Conservation (phyloP, 2,797 vertebrate species). For the Meriones psammophilus region DNA sequence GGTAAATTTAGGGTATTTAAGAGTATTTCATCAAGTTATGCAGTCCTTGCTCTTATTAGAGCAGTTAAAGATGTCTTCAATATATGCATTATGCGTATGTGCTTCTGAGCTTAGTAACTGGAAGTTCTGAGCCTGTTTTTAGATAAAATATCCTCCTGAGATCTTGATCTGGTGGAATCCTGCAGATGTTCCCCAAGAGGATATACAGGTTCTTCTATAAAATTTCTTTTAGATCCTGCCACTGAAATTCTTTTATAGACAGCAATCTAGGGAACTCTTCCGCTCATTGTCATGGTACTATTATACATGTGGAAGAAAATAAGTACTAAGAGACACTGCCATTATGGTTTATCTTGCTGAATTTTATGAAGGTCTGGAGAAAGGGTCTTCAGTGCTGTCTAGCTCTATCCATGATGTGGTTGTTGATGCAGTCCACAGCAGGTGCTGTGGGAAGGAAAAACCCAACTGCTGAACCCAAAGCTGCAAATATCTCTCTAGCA, state of each 20-base stretch:
- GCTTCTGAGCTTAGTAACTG: neutral
- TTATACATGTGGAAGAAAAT: neutral
- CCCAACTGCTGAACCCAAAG: neutral
- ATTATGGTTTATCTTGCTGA: neutral
- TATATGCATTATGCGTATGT: neutral
- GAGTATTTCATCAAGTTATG: neutral
- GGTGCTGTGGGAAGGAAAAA: neutral
- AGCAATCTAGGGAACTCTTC: neutral
- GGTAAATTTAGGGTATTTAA: neutral
- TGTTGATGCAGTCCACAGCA: neutral
- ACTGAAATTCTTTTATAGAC: neutral
- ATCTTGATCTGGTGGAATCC: conserved; percentile 5
- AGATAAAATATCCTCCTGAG: neutral
- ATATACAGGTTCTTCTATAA: neutral
- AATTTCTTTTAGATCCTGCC: neutral
- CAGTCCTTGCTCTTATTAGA: neutral
- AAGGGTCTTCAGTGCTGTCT: neutral
- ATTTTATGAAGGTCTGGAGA: neutral
- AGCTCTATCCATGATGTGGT: neutral
- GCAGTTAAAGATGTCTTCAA: neutral
- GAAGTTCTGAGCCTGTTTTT: conserved; percentile 29
- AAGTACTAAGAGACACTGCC: neutral
- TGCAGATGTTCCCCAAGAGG: neutral
- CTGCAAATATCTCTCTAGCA: neutral
- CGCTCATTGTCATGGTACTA: neutral